Percentiles rank a stretch among this genome's conserved stretches.
Conservation (phyloP, 2,888 invertebrate species). For the Hirtodrosophila cameraria region DNA sequence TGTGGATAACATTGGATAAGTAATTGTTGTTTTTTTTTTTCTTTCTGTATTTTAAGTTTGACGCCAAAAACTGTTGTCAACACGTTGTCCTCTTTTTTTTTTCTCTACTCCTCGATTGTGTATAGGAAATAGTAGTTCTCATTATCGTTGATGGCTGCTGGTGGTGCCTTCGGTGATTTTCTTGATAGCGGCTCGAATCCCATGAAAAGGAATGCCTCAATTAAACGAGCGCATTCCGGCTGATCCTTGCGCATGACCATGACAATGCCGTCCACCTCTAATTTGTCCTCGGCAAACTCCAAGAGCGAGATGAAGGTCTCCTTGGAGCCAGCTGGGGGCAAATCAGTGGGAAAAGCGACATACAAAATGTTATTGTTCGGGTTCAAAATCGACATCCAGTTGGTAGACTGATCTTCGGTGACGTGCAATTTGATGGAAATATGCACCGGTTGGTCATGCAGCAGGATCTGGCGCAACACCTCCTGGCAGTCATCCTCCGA, state of each 20-base stretch:
- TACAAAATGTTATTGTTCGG: constrained; percentile 89
- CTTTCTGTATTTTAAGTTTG: constrained; percentile 23
- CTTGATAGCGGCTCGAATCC: constrained; percentile 96
- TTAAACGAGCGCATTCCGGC: constrained; percentile 92
- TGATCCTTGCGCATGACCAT: constrained; percentile 93
- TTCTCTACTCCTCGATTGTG: constrained; percentile 84
- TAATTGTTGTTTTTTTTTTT: too few species aligned
- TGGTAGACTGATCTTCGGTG: constrained; percentile 90
- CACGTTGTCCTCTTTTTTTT: constrained; percentile 29
- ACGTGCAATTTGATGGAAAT: constrained; percentile 91
- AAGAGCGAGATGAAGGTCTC: constrained; percentile 96
- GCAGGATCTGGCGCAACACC: constrained; percentile 87
- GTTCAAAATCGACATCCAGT: constrained; percentile 91
- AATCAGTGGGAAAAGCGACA: constrained; percentile 93
- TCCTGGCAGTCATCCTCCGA: constrained; percentile 84
- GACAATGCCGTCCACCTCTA: constrained; percentile 91
- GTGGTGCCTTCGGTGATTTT: constrained; percentile 90
- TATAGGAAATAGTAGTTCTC: constrained; percentile 85
- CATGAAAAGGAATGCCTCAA: constrained; percentile 98
- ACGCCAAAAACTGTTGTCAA: constrained; percentile 39
- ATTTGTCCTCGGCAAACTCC: constrained; percentile 97
- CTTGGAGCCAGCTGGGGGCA: constrained; percentile 96
- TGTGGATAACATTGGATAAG: constrained; percentile 20
- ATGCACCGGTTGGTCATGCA: constrained; percentile 88
- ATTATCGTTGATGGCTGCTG: constrained; percentile 86